Base-by-base conservation (phyloP, 2,113 vertebrate genomes). In the Tursiops truncatus region DNA sequence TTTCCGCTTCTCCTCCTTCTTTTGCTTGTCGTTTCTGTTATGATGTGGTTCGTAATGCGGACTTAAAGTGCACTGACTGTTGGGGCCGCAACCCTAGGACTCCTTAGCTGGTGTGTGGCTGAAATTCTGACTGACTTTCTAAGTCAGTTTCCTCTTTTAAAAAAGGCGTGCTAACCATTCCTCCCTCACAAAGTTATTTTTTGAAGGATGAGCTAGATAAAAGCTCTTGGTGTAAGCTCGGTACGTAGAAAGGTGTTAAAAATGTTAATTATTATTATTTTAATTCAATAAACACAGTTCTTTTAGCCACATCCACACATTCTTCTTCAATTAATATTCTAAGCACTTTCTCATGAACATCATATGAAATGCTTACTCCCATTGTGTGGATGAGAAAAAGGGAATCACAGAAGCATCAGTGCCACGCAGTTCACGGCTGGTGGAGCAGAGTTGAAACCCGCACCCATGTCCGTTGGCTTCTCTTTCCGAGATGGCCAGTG, bases 341-440 rank as follows among this genome's bases (percentile, higher is more conserved):
- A 15, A 47, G 41, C 28, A 17, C 63, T 44, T 23, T 28, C 56
- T 44, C 31, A 18, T 11, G 8, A 25, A 41, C 65, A 15, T 90
- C 17, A 33, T 21, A 3, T 4, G 63, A 50, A 67, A 20, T 13
- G 10, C 28, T 1, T 12, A 18, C 7, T 31, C 31, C 44, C 63
- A n/a, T 14, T 1, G 0, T 26, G 3, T 8, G 8, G 23, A 14
- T 23, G 56, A 80, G 62, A 44, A 15, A 8, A 47, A 58, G 7
- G 50, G 70, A 73, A 31, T 71, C 28, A 0, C 31, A 25, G 56
- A 9, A 76, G 1, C 0, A 0, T 41, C 20, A 15, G 14, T 36
- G 36, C 31, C 23, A 26, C 3, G 9, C 4, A 3, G 53, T 5
- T 70, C n/a, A 0, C 23, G 36, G 5, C 4, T 23, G 15, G 12